Percentiles rank a stretch among this genome's conserved stretches.
These are phyloP conservation scores for Thamnophis sirtalis DNA, from an alignment of 2,113 vertebrate genomes.

Conservation along the genomic window DNA sequence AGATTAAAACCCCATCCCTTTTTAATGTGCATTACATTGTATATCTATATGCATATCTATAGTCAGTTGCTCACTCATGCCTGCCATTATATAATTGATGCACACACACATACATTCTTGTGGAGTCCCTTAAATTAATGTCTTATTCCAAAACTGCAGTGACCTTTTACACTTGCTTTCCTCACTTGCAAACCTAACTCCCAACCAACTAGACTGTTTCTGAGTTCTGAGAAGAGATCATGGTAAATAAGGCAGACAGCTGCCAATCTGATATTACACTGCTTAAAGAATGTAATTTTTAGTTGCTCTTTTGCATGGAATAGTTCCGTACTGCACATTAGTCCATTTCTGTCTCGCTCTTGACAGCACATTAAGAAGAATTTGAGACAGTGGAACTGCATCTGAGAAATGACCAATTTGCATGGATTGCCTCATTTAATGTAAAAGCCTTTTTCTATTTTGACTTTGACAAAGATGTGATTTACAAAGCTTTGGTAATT, in stretches of 20 bases:
- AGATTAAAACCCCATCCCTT: neutral
- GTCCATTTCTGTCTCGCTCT: neutral
- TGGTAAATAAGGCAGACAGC: neutral
- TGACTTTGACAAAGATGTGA: slow-evolving; percentile 26
- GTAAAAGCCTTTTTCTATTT: slow-evolving; percentile 43
- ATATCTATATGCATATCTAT: neutral
- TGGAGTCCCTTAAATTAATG: neutral
- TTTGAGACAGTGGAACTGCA: slow-evolving; percentile 17
- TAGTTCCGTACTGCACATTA: neutral
- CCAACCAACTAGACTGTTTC: neutral
- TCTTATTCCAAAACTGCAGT: neutral
- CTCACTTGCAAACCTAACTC: neutral
- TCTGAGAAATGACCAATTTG: slow-evolving; percentile 36
- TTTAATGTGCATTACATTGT: neutral
- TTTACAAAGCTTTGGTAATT: slow-evolving; percentile 48
- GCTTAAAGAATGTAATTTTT: neutral
- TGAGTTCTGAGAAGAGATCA: neutral
- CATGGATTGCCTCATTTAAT: slow-evolving; percentile 40
- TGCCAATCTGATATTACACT: neutral
- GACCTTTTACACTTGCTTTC: neutral
- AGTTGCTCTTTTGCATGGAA: neutral
- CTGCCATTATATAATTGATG: neutral
- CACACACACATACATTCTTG: neutral
- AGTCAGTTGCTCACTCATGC: neutral
- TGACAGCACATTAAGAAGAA: slow-evolving; percentile 21